Percentiles rank a stretch among this genome's conserved stretches.
These are phyloP conservation scores for Danio tinwini DNA, from an alignment of 2,797 vertebrate genomes.

Conservation along the genomic window DNA sequence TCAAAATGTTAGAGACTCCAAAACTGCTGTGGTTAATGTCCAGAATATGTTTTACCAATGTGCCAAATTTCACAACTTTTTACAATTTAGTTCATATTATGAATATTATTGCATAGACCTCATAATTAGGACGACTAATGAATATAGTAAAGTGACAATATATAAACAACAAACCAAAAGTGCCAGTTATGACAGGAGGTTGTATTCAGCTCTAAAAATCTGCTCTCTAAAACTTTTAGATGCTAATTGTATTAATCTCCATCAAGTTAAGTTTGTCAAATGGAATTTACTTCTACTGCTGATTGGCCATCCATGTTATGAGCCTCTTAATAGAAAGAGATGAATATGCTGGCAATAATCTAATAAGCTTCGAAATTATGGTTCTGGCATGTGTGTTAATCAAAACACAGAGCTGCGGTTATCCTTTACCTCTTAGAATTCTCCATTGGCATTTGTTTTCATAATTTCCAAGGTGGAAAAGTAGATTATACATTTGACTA, in stretches of 20 bases:
- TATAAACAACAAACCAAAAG: conserved; percentile 16
- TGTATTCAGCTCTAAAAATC: conserved; percentile 46
- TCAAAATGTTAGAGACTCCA: no score
- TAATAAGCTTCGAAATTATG: conserved; percentile 23
- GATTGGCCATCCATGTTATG: conserved; percentile 61
- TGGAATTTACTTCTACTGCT: conserved; percentile 72
- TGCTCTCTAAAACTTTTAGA: conserved; percentile 69
- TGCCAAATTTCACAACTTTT: no score
- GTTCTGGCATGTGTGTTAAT: conserved; percentile 19
- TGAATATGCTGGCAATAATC: conserved; percentile 27
- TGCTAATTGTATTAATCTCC: conserved; percentile 75
- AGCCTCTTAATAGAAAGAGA: conserved; percentile 53
- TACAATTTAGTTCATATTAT: no score
- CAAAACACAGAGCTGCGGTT: conserved; percentile 1
- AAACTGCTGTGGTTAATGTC: no score
- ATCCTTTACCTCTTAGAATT: background rate
- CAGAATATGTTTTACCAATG: no score
- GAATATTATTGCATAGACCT: no score
- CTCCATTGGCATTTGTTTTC: conserved; percentile 3
- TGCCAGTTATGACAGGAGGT: background rate
- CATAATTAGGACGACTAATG: no score
- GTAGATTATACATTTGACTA: conserved; percentile 17
- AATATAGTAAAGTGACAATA: no score
- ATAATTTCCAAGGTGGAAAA: conserved; percentile 17
- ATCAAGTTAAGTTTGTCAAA: conserved; percentile 69